A percentile compares a stretch with the other conserved stretches of the same genome.
Evolutionary conservation across 2,888 invertebrate species (phyloP).

Genomic region (Chesias legatella): DNA sequence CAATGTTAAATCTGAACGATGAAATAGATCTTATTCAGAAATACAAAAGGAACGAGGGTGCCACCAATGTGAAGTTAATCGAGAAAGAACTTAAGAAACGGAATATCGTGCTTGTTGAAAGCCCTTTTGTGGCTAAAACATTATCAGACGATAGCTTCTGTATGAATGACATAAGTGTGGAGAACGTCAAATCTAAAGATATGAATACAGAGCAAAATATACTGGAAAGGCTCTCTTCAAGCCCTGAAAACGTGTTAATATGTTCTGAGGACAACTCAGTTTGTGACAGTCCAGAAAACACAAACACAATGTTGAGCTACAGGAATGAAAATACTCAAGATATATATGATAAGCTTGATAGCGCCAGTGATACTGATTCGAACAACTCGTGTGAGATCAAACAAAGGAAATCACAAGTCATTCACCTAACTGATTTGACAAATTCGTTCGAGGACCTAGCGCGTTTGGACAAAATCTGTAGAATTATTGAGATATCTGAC

Average conservation of each 20-base stretch:
- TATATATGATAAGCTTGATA: slow-evolving; percentile 68
- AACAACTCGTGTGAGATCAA: slow-evolving; percentile 59
- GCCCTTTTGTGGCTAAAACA: slow-evolving; percentile 5
- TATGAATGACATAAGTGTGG: neutral
- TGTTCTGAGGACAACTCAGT: slow-evolving; percentile 28
- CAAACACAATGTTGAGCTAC: slow-evolving; percentile 34
- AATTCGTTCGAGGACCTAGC: slow-evolving; percentile 63
- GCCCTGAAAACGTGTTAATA: slow-evolving; percentile 14
- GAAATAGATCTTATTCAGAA: slow-evolving; percentile 5
- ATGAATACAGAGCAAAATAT: slow-evolving; percentile 19
- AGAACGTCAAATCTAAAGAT: slow-evolving; percentile 7
- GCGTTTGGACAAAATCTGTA: slow-evolving; percentile 66
- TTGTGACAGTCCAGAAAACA: slow-evolving; percentile 30
- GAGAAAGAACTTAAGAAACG: slow-evolving; percentile 37
- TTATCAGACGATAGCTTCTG: slow-evolving; percentile 2
- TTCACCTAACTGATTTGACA: slow-evolving; percentile 58
- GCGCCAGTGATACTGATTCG: slow-evolving; percentile 58
- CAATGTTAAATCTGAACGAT: slow-evolving; percentile 1
- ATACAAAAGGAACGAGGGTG: slow-evolving; percentile 10
- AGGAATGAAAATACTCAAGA: slow-evolving; percentile 41
- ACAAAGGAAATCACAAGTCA: slow-evolving; percentile 60
- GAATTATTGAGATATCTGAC: slow-evolving; percentile 73
- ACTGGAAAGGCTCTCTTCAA: slow-evolving; percentile 20
- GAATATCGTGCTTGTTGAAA: slow-evolving; percentile 32
- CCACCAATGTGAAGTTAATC: slow-evolving; percentile 22